Evolutionary conservation across 2,888 invertebrate genomes (phyloP).

Genomic region (Caprella mutica): DNA sequence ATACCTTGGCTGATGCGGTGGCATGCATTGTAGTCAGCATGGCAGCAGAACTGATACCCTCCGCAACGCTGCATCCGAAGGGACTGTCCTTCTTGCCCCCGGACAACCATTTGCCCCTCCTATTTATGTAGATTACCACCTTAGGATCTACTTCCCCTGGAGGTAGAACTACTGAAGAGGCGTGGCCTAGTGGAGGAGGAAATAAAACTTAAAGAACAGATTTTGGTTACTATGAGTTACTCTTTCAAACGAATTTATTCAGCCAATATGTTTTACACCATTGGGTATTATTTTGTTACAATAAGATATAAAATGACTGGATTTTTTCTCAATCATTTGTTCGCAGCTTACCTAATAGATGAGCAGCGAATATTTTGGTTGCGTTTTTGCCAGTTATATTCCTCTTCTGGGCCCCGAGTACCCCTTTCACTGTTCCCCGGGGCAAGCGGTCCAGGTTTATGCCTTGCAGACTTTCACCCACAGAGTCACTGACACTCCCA

Average conservation of each 20-base stretch:
- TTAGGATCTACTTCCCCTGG: not conserved
- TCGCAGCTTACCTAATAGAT: constrained; percentile 21
- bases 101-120: not conserved
- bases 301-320: no score
- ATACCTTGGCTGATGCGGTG: not conserved
- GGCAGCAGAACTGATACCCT: not conserved
- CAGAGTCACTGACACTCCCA: no score
- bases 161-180: not conserved
- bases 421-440: constrained; percentile 19
- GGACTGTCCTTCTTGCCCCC: not conserved
- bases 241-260: no score
- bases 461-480: no score
- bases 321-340: no score
- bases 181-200: not conserved
- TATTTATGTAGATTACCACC: not conserved
- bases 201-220: not conserved
- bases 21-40: not conserved
- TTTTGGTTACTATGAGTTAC: not conserved
- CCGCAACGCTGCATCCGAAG: not conserved
- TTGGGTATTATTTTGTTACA: no score
- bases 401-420: constrained; percentile 17
- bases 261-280: no score
- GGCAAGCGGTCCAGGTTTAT: no score
- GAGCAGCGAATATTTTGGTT: constrained; percentile 25
- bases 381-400: constrained; percentile 19